Evolutionary conservation across 1,140 invertebrate genomes (phyloP).

Genomic region (Pseudachorutes palmiensis): DNA sequence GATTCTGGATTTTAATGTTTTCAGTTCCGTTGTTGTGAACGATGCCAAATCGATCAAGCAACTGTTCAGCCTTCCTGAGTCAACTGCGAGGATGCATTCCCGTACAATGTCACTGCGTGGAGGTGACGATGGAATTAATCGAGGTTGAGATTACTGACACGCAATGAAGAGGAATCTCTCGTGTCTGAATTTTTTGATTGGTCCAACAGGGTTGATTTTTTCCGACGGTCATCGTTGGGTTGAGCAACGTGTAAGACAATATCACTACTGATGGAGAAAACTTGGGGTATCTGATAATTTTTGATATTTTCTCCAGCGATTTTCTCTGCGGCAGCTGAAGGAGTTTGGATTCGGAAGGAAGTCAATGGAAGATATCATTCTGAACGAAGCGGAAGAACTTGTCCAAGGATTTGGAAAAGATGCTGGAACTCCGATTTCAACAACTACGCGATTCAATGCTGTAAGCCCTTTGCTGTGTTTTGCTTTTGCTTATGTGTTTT

Average conservation of each 20-base stretch:
- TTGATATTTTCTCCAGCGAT: background rate
- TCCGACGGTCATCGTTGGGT: background rate
- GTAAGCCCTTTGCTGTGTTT: background rate
- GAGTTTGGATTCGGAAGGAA: slow-evolving; percentile 4
- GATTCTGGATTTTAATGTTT: background rate
- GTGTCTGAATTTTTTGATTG: background rate
- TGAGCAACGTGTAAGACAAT: background rate
- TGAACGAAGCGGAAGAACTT: slow-evolving; percentile 3
- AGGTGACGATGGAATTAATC: background rate
- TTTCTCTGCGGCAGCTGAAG: background rate
- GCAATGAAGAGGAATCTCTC: no score
- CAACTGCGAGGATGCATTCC: background rate
- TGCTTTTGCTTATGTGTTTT: background rate
- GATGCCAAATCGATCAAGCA: background rate
- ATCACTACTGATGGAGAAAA: background rate
- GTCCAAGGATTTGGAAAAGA: background rate
- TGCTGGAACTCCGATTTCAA: background rate
- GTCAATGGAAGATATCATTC: slow-evolving; percentile 8
- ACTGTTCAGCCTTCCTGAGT: background rate
- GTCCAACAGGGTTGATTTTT: background rate
- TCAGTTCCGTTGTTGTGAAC: background rate
- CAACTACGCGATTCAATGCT: slow-evolving; percentile 8
- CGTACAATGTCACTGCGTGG: background rate
- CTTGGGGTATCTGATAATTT: background rate
- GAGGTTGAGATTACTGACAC: no score